These are phyloP conservation scores for Lateolabrax maculatus DNA, from an alignment of 2,797 vertebrate species.

Conservation along the genomic window DNA sequence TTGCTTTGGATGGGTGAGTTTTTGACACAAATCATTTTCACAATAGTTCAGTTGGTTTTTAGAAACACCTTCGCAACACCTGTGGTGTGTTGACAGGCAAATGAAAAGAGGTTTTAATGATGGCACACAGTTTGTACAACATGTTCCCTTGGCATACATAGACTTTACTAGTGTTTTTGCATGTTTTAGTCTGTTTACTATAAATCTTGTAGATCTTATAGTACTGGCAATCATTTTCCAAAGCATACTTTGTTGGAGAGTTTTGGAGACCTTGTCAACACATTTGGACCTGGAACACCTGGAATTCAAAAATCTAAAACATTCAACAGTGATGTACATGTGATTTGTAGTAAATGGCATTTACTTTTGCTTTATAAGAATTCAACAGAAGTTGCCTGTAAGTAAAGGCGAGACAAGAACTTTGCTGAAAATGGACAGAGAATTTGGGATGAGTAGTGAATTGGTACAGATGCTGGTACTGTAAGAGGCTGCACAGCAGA, in stretches of 20 bases:
- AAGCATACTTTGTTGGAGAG: neutral
- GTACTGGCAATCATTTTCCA: neutral
- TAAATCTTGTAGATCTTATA: neutral
- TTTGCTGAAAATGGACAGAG: slow-evolving; percentile 1
- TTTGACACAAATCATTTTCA: neutral
- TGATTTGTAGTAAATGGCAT: neutral
- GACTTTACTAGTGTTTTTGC: neutral
- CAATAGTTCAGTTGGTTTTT: neutral
- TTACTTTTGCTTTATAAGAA: no score
- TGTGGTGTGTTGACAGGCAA: neutral
- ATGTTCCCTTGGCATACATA: neutral
- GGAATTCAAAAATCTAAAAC: no score
- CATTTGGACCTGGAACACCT: neutral
- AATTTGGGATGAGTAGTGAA: neutral
- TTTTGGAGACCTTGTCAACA: no score
- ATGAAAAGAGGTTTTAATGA: no score
- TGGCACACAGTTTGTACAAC: neutral
- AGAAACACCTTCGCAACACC: neutral
- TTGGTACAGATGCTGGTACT: neutral
- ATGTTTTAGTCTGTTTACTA: neutral
- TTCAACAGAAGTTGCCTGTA: neutral
- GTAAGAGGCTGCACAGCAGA: slow-evolving; percentile 31
- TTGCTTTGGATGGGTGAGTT: neutral
- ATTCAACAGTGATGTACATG: neutral
- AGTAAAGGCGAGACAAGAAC: neutral